Evolutionary conservation across 1,140 invertebrate genomes (phyloP).

Genomic region (Caenorhabditis inopinata): DNA sequence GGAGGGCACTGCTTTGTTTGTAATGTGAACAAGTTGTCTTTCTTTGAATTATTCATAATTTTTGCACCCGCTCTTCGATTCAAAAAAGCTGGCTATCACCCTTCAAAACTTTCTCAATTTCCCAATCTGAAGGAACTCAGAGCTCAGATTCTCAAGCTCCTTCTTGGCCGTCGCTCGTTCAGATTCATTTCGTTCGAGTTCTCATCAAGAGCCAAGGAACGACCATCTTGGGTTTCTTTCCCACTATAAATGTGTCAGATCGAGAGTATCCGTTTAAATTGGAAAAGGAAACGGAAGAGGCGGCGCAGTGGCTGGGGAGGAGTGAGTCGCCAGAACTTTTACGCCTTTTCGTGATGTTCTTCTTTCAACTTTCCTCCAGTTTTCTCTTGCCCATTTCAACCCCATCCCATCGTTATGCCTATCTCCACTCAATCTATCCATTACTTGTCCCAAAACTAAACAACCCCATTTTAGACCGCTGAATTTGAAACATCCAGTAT

Average conservation of each 20-base stretch:
- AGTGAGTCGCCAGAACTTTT: constrained; percentile 25
- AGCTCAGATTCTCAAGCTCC: too few species aligned
- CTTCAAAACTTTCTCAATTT: too few species aligned
- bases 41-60: constrained; percentile 1
- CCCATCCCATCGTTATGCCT: not conserved
- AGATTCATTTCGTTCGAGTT: too few species aligned
- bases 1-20: not conserved
- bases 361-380: not conserved
- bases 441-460: constrained; percentile 28
- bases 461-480: not conserved
- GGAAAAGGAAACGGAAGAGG: constrained; percentile 1
- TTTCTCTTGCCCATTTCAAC: not conserved
- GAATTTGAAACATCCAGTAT: not conserved
- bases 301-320: not conserved
- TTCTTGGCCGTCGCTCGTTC: too few species aligned
- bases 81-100: not conserved
- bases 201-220: not conserved
- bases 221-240: not conserved
- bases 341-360: constrained; percentile 33
- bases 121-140: too few species aligned
- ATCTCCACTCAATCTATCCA: constrained; percentile 31
- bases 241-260: constrained; percentile 33
- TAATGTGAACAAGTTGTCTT: constrained; percentile 23
- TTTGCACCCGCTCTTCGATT: not conserved
- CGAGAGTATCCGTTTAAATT: constrained; percentile 29